Percentiles rank a stretch among this genome's conserved stretches.
Evolutionary conservation across 2,888 invertebrate genomes (phyloP).

Genomic region (Standfussiana lucernea): DNA sequence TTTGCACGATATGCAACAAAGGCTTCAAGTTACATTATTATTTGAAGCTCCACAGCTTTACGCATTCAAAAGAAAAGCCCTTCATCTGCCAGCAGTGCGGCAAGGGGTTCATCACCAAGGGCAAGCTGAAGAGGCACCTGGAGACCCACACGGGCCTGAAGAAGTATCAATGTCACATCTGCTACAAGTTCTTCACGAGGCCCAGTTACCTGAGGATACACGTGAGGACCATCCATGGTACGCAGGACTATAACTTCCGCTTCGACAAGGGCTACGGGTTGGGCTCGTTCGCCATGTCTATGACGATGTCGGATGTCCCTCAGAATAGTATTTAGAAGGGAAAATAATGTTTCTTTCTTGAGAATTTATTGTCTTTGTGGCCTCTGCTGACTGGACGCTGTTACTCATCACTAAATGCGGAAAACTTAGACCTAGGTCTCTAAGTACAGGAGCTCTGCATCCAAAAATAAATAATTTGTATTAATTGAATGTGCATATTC

Average conservation of each 20-base stretch:
- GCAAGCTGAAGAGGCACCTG: conserved; percentile 85
- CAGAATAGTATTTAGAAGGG: conserved; percentile 37
- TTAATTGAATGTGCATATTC: background rate
- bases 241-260: conserved; percentile 84
- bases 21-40: conserved; percentile 87
- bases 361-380: background rate
- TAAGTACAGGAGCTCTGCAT: background rate
- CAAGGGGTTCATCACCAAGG: conserved; percentile 86
- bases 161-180: conserved; percentile 87
- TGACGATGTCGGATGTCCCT: conserved; percentile 21
- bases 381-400: background rate
- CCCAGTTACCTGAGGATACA: conserved; percentile 86
- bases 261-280: conserved; percentile 65
- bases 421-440: background rate
- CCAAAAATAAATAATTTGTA: background rate
- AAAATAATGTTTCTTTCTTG: too few relatives aligned
- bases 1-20: conserved; percentile 83
- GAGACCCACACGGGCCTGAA: conserved; percentile 86
- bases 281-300: background rate
- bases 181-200: conserved; percentile 87
- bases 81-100: conserved; percentile 87
- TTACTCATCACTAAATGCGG: too few relatives aligned
- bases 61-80: conserved; percentile 86
- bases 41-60: conserved; percentile 85
- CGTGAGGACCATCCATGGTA: conserved; percentile 85